Conservation (phyloP, 2,888 invertebrate genomes). For the Nomada fabriciana region DNA sequence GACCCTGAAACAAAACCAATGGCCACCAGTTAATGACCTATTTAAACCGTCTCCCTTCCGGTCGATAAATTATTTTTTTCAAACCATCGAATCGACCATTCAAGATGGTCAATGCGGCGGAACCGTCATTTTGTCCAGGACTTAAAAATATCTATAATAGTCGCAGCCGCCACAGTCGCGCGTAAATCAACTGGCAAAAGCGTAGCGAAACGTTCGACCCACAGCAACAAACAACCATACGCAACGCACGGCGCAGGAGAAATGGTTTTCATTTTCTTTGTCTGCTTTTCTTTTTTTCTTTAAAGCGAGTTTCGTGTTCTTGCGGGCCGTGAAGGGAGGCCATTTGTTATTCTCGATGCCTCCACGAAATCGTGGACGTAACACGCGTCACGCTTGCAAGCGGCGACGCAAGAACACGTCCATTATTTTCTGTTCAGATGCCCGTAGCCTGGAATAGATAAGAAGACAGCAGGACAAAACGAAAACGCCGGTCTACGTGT, state of each 20-base stretch:
- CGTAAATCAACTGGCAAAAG: conserved; percentile 37
- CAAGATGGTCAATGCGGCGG: background rate
- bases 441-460: conserved; percentile 55
- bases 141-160: conserved; percentile 11
- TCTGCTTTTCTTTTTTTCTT: background rate
- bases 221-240: conserved; percentile 3
- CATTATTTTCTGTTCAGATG: conserved; percentile 68
- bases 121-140: conserved; percentile 11
- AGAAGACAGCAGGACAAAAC: conserved; percentile 55
- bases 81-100: background rate
- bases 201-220: conserved; percentile 24
- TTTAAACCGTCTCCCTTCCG: too few species aligned
- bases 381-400: conserved; percentile 48
- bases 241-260: conserved; percentile 30
- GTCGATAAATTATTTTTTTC: too few species aligned
- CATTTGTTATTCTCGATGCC: conserved; percentile 58
- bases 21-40: too few species aligned
- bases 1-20: too few species aligned
- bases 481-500: conserved; percentile 50
- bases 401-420: conserved; percentile 40
- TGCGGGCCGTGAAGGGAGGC: conserved; percentile 23
- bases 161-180: background rate
- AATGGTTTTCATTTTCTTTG: conserved; percentile 11
- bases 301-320: conserved; percentile 29
- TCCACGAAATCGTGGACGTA: conserved; percentile 57